Base-by-base conservation (phyloP, 2,797 vertebrate genomes). In the Discoglossus pictus region DNA sequence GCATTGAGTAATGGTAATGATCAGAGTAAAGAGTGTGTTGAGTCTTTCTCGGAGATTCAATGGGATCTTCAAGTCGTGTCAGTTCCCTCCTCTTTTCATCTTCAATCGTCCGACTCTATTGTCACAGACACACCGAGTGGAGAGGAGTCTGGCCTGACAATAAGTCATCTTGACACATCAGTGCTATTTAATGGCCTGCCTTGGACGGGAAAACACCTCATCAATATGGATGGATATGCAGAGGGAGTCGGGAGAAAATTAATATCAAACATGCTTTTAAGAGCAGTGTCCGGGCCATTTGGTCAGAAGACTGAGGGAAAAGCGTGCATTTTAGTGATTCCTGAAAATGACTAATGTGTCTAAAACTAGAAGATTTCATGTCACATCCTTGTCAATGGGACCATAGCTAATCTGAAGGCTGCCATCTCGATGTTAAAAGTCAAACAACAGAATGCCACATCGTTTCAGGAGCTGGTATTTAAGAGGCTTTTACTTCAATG, bases 401-500 rank as follows among this genome's bases (percentile, higher is more conserved):
- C 73, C 68, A 1, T 53, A 73, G 54, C 64, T 81, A 75, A 81
- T 80, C 4, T 7, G 50, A 66, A 9, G 10, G 56, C 73, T 79
- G 78, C 76, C 75, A 75, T 72, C 80, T 82, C 77, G 44, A 74
- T 69, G 54, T 43, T 65, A 61, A 68, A 59, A 67, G 65, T 77
- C 72, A 61, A 9, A 44, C 61, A 56, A 52, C 55, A 61, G 47
- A 15, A 31, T 65, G 74, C 70, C 74, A 73, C 40, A 52, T 44
- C 40, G 56, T 51, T 75, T 48, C 0, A 1, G 70, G 47, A 65
- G 73, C n/a, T 73, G 73, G 73, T 80, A 75, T 73, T 75, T 80
- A 67, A 78, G 70, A 82, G 68, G 73, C 75, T 84, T 83, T 83
- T 83, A 80, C 52, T 78, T 76, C 36, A 0, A 17, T 1, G 24